Percentiles rank a stretch among this genome's conserved stretches.
Evolutionary conservation across 35 echinoderm and acorn worm species (phyloP).

Genomic region (Hemicentrotus pulcherrimus): DNA sequence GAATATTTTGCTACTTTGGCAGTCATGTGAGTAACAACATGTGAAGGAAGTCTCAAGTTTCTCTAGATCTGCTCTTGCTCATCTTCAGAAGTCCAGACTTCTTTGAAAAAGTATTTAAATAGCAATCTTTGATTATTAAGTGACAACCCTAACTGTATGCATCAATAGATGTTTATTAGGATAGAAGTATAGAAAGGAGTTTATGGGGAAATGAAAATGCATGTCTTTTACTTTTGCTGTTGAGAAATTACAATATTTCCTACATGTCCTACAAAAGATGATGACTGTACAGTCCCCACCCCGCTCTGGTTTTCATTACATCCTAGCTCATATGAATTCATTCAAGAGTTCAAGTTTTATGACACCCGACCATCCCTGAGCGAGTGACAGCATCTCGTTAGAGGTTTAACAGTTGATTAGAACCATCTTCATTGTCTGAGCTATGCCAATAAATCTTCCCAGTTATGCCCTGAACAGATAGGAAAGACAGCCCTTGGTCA

Average conservation of each 20-base stretch:
- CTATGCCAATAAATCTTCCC: background rate
- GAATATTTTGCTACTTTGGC: background rate
- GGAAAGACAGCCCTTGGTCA: background rate
- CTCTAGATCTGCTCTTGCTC: background rate
- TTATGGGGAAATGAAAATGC: too few species aligned
- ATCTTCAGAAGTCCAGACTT: background rate
- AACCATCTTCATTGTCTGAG: conserved; percentile 12
- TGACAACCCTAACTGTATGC: too few species aligned
- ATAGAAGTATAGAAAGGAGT: too few species aligned
- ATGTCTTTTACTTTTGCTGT: too few species aligned
- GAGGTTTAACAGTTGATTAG: conserved; percentile 18
- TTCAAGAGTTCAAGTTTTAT: background rate
- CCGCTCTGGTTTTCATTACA: background rate
- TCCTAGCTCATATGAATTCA: background rate
- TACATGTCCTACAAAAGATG: background rate
- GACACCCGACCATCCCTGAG: background rate
- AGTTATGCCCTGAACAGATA: background rate
- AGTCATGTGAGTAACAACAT: background rate
- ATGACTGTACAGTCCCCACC: background rate
- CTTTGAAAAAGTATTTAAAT: background rate
- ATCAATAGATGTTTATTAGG: too few species aligned
- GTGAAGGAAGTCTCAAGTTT: background rate
- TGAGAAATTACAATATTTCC: too few species aligned
- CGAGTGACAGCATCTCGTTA: background rate
- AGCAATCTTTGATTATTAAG: too few species aligned